Base-by-base conservation (phyloP, 2,113 vertebrate genomes). In the Ginglymostoma cirratum region DNA sequence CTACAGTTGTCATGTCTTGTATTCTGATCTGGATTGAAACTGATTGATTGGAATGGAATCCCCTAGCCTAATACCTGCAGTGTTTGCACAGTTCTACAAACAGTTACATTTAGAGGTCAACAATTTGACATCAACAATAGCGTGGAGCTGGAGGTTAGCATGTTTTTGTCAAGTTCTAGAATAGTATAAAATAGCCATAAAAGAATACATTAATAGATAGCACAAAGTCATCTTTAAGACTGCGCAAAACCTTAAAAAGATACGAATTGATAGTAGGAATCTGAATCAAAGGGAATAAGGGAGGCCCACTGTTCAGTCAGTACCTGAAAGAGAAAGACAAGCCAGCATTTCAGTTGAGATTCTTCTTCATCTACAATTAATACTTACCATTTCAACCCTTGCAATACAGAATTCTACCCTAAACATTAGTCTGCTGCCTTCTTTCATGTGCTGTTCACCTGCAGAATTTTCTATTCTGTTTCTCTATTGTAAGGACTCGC, bases 11-110 rank as follows among this genome's bases (percentile, higher is more conserved):
- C 69, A 95, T 95, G 94, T 48, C 42, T 38, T 95, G 94, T 72
- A 95, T 95, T 72, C 94, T 76, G 94, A 95, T 95, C 38, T 95
- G 94, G 24, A 66, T 76, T 95, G 94, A 23, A 23, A 95, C 94
- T 95, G 61, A n/a, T 69, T 95, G 94, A 76, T 69, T 95, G 94
- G 72, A 95, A 95, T 72, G 52, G 42, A 72, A 95, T 95, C 94
- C 67, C 48, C 10, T 48, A 61, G 8, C 7, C 55, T 61, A 95
- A 95, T 52, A 95, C 69, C 19, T 95, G 69, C 67, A 95, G 42
- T 70, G 45, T 95, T 72, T 72, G 67, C 94, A 69, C 12, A 72
- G 67, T 95, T 95, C 42, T 42, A 45, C 27, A 27, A 52, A 95
- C 27, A 30, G 69, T 95, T 70, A 72, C 67, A 95, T 66, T 34